These are phyloP conservation scores for Notodonta ziczac DNA, from an alignment of 2,888 invertebrate genomes.

Conservation along the genomic window DNA sequence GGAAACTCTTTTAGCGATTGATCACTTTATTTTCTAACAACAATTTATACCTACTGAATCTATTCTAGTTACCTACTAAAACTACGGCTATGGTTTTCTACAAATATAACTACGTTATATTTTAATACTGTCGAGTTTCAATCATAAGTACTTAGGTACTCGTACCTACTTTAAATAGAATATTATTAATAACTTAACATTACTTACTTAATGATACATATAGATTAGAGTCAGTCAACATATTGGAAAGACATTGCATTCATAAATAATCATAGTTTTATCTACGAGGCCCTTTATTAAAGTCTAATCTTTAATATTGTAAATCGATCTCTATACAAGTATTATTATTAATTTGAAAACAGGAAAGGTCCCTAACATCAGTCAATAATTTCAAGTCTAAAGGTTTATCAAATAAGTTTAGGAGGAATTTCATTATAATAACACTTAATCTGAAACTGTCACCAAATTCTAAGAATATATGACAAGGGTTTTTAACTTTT, in stretches of 20 bases:
- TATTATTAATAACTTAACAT: not conserved
- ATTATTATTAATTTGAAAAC: not conserved
- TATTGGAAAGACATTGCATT: not conserved
- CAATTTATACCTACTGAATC: not conserved
- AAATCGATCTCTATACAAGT: not conserved
- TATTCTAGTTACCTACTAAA: not conserved
- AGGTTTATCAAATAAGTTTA: not conserved
- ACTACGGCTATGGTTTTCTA: not conserved
- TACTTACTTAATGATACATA: not conserved
- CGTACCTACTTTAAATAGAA: too few relatives aligned
- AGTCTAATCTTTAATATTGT: too few relatives aligned
- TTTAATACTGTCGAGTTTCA: constrained; percentile 5
- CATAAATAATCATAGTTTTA: too few relatives aligned
- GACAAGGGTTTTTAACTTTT: too few relatives aligned
- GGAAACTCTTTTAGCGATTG: not conserved
- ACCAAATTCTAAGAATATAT: too few relatives aligned
- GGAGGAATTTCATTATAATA: not conserved
- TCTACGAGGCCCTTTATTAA: not conserved
- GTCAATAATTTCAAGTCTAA: constrained; percentile 19
- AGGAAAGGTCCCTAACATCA: constrained; percentile 27
- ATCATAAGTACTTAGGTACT: constrained; percentile 43
- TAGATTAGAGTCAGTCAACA: not conserved
- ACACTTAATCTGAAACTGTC: too few relatives aligned
- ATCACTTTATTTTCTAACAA: constrained; percentile 19
- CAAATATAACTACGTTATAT: constrained; percentile 17